These are phyloP conservation scores for Larimichthys polyactis DNA, from an alignment of 2,113 vertebrate species.

Conservation along the genomic window DNA sequence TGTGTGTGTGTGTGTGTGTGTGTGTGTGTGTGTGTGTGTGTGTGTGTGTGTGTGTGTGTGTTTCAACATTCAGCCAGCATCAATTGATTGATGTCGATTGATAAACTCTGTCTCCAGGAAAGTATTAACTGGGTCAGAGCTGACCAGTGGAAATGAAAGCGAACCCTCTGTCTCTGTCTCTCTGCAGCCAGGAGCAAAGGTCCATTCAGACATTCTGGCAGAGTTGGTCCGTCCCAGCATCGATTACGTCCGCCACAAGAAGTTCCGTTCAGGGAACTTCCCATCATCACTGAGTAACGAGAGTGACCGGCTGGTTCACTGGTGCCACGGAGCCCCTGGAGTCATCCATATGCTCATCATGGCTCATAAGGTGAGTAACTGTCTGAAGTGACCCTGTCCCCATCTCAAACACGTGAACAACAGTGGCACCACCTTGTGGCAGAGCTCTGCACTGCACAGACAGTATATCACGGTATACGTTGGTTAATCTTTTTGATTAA, in stretches of 20 bases:
- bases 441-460: slow-evolving; percentile 4
- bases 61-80: too few species aligned
- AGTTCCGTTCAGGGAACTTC: slow-evolving; percentile 96
- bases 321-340: slow-evolving; percentile 96
- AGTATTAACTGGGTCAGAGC: too few species aligned
- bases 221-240: slow-evolving; percentile 95
- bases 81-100: too few species aligned
- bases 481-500: background rate
- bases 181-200: slow-evolving; percentile 88
- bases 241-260: slow-evolving; percentile 96
- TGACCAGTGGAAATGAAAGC: background rate
- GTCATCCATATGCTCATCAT: slow-evolving; percentile 93
- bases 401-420: slow-evolving; percentile 14
- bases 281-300: slow-evolving; percentile 97
- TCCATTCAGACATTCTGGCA: slow-evolving; percentile 87
- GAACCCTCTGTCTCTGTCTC: background rate
- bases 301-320: slow-evolving; percentile 95
- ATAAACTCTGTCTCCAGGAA: too few species aligned
- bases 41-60: too few species aligned
- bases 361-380: slow-evolving; percentile 88
- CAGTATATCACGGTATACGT: background rate
- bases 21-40: too few species aligned
- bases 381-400: background rate
- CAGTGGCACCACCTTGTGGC: slow-evolving; percentile 44
- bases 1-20: too few species aligned